A percentile compares a stretch with the other conserved stretches of the same genome.
phyloP scores from a whole-genome alignment of 2,888 invertebrate species.

The Rotaria macrura region DNA sequence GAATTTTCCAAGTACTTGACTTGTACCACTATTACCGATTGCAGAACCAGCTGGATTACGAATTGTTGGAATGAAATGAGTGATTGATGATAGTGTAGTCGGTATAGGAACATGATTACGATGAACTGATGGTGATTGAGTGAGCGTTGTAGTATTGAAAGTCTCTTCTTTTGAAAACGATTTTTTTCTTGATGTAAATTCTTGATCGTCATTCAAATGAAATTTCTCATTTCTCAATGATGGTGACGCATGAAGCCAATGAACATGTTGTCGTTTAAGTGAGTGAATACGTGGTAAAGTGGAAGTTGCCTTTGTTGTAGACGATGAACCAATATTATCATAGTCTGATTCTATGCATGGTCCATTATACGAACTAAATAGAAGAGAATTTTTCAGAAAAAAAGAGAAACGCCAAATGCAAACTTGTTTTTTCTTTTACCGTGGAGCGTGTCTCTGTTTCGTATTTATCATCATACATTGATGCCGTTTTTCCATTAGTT shows the following conservation, averaged over 20 bases:
- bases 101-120: background rate
- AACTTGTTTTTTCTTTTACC: background rate
- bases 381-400: background rate
- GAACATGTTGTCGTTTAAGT: constrained; percentile 13
- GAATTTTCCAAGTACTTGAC: background rate
- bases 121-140: background rate
- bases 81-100: background rate
- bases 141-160: background rate
- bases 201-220: background rate
- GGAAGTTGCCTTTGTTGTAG: background rate
- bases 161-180: background rate
- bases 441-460: background rate
- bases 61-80: background rate
- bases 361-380: constrained; percentile 10
- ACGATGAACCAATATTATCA: background rate
- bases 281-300: background rate
- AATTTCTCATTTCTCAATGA: background rate
- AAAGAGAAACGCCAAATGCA: no score
- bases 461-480: background rate
- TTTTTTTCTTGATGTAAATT: background rate
- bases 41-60: background rate
- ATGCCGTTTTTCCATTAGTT: background rate
- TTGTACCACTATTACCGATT: background rate
- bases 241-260: background rate
- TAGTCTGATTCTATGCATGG: background rate